A percentile compares a stretch with the other conserved stretches of the same genome.
Conservation (phyloP, 2,113 vertebrate genomes). For the Cacatua alba region DNA sequence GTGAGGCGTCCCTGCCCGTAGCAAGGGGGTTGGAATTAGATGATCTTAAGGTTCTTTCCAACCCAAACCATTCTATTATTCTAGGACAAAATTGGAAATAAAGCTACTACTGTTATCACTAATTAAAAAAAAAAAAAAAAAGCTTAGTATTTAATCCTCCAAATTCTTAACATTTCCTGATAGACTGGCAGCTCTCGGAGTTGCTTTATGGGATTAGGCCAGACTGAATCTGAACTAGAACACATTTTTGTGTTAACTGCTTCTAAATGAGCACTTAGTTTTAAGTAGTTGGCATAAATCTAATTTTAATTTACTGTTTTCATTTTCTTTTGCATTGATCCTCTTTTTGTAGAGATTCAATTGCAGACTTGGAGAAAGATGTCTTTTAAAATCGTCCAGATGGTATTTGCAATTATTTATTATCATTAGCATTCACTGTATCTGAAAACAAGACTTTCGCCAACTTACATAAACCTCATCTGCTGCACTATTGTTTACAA, state of each 20-base stretch:
- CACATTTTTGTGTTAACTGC: constrained; percentile 55
- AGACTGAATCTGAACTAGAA: constrained; percentile 12
- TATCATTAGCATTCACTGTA: constrained; percentile 43
- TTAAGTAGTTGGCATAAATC: constrained; percentile 59
- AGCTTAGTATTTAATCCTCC: not conserved
- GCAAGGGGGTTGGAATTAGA: not conserved
- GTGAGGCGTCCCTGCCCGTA: not conserved
- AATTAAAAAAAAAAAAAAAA: not conserved
- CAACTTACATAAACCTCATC: constrained; percentile 46
- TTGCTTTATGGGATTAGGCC: constrained; percentile 13
- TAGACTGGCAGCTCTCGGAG: not conserved
- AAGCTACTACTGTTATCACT: not conserved
- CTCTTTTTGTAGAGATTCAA: constrained; percentile 36
- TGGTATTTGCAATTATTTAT: constrained; percentile 65
- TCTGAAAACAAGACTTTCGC: constrained; percentile 53
- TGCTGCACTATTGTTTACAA: constrained; percentile 10
- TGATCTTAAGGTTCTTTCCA: not conserved
- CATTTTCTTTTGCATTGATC: constrained; percentile 53
- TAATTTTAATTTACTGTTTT: constrained; percentile 57
- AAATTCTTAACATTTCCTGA: not conserved
- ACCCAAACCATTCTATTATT: not conserved
- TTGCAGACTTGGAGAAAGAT: constrained; percentile 40
- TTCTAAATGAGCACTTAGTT: constrained; percentile 58
- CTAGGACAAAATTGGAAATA: not conserved
- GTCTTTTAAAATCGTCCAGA: constrained; percentile 50